Percentiles rank a stretch among this genome's conserved stretches.
Conservation (phyloP, 2,113 vertebrate genomes). For the Austrofundulus limnaeus region DNA sequence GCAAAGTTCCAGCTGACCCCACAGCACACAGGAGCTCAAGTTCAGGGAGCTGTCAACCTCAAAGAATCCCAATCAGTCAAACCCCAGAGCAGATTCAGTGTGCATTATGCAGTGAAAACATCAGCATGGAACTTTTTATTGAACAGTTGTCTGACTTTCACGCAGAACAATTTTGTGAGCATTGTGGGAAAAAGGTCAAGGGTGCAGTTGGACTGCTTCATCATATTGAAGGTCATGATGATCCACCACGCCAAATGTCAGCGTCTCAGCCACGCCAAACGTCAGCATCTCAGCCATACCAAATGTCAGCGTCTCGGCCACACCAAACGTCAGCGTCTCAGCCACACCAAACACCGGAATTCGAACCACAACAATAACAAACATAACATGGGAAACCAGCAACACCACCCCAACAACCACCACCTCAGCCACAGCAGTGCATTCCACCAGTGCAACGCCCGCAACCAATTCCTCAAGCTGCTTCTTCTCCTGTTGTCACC, state of each 20-base stretch:
- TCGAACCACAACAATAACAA: too few relatives aligned
- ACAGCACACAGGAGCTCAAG: too few relatives aligned
- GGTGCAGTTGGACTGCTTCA: background rate
- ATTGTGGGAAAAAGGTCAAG: slow-evolving; percentile 1
- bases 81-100: background rate
- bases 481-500: too few relatives aligned
- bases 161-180: background rate
- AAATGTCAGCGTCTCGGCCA: background rate
- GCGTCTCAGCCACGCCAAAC: background rate
- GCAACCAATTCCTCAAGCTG: background rate
- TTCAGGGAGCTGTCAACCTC: background rate
- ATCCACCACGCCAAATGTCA: background rate
- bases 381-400: too few relatives aligned
- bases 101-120: background rate
- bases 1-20: too few relatives aligned
- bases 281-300: background rate
- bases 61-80: background rate
- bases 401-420: too few relatives aligned
- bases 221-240: background rate
- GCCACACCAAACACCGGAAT: too few relatives aligned
- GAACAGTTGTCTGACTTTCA: background rate
- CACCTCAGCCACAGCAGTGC: too few relatives aligned
- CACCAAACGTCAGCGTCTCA: too few relatives aligned
- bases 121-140: background rate
- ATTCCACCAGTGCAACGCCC: background rate